Evolutionary conservation across 2,797 vertebrate genomes (phyloP).

Genomic region (Crocodylus rhombifer): DNA sequence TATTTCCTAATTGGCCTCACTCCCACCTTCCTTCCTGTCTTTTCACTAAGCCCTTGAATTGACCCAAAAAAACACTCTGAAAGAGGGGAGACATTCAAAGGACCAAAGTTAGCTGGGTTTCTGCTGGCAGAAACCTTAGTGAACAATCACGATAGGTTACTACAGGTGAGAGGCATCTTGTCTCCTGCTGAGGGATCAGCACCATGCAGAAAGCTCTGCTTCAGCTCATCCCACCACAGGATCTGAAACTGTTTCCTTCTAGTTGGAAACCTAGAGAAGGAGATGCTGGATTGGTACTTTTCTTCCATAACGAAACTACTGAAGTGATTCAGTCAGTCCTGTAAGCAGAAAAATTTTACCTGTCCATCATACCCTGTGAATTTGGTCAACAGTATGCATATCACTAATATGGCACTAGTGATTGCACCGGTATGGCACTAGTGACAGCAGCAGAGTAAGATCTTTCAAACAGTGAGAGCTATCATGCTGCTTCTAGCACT

Average conservation of each 20-base stretch:
- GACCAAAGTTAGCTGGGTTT: not conserved
- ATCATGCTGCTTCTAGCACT: not conserved
- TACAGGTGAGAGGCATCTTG: not conserved
- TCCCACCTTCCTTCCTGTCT: not conserved
- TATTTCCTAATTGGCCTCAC: not conserved
- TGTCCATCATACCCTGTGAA: not conserved
- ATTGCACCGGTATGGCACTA: not conserved
- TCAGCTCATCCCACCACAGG: not conserved
- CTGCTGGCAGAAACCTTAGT: not conserved
- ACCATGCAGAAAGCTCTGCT: rapidly evolving
- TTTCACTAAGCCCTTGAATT: not conserved
- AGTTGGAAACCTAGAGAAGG: not conserved
- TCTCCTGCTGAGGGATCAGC: not conserved
- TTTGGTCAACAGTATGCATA: not conserved
- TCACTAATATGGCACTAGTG: not conserved
- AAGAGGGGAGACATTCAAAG: not conserved
- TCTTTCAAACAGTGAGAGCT: no score
- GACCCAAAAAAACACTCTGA: not conserved
- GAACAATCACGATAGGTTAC: not conserved
- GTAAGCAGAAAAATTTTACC: not conserved
- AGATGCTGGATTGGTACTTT: rapidly evolving
- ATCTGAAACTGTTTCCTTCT: no score
- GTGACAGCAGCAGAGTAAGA: no score
- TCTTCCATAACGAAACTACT: not conserved
- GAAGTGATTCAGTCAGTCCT: not conserved